Evolutionary conservation across 2,888 invertebrate species (phyloP), one percentile per base, ranked within the genome.

Genomic region (Chrysolina americana): DNA sequence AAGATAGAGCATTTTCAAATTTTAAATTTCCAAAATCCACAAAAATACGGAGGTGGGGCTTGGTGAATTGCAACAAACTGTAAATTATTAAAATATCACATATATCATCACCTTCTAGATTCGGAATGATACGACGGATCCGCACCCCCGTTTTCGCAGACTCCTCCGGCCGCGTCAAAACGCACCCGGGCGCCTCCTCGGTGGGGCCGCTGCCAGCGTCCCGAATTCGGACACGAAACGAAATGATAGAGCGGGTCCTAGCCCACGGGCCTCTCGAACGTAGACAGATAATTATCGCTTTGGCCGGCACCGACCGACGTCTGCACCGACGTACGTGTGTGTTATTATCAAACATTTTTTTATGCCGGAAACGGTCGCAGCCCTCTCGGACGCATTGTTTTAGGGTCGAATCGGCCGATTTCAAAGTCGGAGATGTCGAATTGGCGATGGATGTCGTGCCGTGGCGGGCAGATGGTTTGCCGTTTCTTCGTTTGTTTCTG

Each of bases 311-410:
- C 21, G 65, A 41, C 50, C 82, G 83, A 80, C 83, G 84, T 81
- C 83, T 83, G 83, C 82, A 81, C 69, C 64, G 68, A 80, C 83
- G 83, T 82, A 84, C 85, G 84, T 86, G 53, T 86, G 53, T 87
- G 85, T 87, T 87, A 87, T 87, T 87, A 87, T 85, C 87, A 87
- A 86, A 53, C 11, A 17, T 19, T 87, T 87, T 87, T 87, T 87
- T 87, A 86, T 87, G 87, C 87, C 87, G 87, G 87, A 87, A 87
- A 87, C 86, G 53, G 53, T 10, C 53, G 36, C 36, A 36, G 36
- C 36, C 36, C 36, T 36, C 36, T 36, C 36, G 36, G 48, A 48
- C 48, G 48, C 48, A 17, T 48, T 48, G 48, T 48, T 48, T 48
- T 48, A 48, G 48, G 48, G 48, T 17, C 48, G 48, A 48, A 17